These are phyloP conservation scores for Myotis vivesi DNA, from an alignment of 2,797 vertebrate genomes.

Conservation along the genomic window DNA sequence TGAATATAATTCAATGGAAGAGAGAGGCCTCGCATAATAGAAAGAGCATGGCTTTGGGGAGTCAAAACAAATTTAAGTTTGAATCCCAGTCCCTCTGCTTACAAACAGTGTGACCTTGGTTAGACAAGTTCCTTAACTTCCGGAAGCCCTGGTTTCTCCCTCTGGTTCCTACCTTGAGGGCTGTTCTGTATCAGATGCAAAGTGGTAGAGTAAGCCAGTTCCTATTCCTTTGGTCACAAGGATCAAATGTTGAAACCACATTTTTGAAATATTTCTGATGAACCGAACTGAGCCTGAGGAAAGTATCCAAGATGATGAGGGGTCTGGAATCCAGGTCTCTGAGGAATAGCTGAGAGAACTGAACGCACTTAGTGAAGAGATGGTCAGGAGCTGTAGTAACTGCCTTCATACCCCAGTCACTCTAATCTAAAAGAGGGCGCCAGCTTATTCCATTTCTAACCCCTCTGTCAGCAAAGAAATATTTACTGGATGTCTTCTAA, in stretches of 20 bases:
- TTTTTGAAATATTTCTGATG: conserved; percentile 12
- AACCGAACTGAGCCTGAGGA: not conserved
- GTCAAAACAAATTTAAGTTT: conserved; percentile 36
- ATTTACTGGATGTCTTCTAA: not conserved
- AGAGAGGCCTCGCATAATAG: not conserved
- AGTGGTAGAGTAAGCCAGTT: not conserved
- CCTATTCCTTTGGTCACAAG: not conserved
- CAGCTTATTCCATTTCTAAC: not conserved
- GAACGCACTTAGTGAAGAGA: not conserved
- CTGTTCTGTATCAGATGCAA: not conserved
- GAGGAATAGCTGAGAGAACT: not conserved
- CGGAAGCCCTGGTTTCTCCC: not conserved
- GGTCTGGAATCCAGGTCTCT: not conserved
- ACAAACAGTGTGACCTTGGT: conserved; percentile 26
- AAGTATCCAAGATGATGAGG: not conserved
- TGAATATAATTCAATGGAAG: conserved; percentile 59
- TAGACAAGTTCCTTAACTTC: conserved; percentile 21
- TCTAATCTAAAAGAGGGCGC: not conserved
- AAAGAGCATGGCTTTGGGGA: conserved; percentile 60
- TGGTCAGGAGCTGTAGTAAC: not conserved
- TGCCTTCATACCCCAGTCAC: not conserved
- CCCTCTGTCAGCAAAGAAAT: not conserved
- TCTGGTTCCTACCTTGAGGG: not conserved
- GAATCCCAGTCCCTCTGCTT: conserved; percentile 4
- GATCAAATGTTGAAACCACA: not conserved